Base-by-base conservation (phyloP, 92 coral and sea anemone genomes). In the Porites cylindrica region DNA sequence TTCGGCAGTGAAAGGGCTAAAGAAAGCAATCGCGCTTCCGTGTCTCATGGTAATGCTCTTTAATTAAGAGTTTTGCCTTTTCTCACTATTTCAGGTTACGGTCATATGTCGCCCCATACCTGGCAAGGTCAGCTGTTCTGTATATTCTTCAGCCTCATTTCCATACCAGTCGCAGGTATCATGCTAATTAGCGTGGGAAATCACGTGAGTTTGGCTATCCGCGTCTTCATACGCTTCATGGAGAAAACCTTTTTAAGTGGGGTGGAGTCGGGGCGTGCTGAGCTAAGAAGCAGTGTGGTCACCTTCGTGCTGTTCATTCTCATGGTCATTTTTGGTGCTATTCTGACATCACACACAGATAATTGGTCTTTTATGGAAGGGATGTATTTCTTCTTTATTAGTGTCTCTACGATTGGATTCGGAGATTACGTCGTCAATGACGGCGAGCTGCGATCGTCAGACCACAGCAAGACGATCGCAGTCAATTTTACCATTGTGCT, bases 341-440 rank as follows among this genome's bases (percentile, higher is more conserved):
- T 91, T 53, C 53, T 96, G 91, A 95, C 98, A 85, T 90, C 95
- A 62, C 93, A 92, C 85, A 93, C 98, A n/a, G 99, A 96, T 64
- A 89, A 88, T 51, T 96, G 99, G 99, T 80, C 97, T 13, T 91
- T 96, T 82, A 85, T 92, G 32, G 99, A 96, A 80, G 99, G 99
- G 4, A 86, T 84, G 74, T 96, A 96, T 67, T 96, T 96, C 92
- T 95, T 89, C 1, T 95, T 96, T 63, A 96, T 96, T 51, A 96
- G 98, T 68, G 90, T 96, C 38, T 92, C 99, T 11, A 96, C 99
- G 51, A 96, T 96, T 51, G 99, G 99, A 1, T 96, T 96, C 75
- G 99, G 99, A 38, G 99, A 96, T 81, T 96, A 91, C 94, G 88
- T 96, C 83, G 87, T 96, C 73, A 96, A 96, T 85, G 86, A 95